phyloP scores from a whole-genome alignment of 1,140 invertebrate genomes.

The Acromyrmex echinatior region DNA sequence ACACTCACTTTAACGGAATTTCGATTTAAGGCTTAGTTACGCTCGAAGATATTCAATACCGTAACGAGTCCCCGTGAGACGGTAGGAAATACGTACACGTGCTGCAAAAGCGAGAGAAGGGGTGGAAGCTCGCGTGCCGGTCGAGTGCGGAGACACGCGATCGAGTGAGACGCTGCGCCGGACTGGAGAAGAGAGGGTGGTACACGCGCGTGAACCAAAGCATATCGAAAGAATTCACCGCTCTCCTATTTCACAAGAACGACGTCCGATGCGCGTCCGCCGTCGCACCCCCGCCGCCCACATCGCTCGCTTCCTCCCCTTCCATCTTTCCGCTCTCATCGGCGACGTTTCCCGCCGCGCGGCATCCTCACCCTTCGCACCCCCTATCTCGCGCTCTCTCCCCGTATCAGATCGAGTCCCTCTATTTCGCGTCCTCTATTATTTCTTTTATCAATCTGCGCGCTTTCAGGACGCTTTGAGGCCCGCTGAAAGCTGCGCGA shows the following conservation, averaged over 20 bases:
- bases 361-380: constrained; percentile 55
- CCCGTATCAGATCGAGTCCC: constrained; percentile 83
- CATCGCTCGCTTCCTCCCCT: background rate
- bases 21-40: constrained; percentile 20
- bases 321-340: constrained; percentile 64
- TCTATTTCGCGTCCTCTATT: constrained; percentile 86
- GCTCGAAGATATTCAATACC: constrained; percentile 18
- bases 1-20: constrained; percentile 2
- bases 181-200: constrained; percentile 22
- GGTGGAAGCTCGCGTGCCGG: constrained; percentile 57
- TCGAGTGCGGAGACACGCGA: constrained; percentile 67
- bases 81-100: constrained; percentile 53
- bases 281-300: background rate
- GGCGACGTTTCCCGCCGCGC: constrained; percentile 58
- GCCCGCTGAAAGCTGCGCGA: constrained; percentile 86
- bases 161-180: constrained; percentile 55
- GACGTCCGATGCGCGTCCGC: constrained; percentile 48
- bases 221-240: constrained; percentile 76
- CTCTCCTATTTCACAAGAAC: constrained; percentile 66
- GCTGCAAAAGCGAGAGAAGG: constrained; percentile 21
- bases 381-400: constrained; percentile 61
- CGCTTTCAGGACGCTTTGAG: constrained; percentile 79
- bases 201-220: constrained; percentile 54
- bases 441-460: constrained; percentile 87
- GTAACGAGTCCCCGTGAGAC: constrained; percentile 32